Evolutionary conservation across 2,113 vertebrate genomes (phyloP), one percentile per base, ranked within the genome.

Genomic region (Mola mola): DNA sequence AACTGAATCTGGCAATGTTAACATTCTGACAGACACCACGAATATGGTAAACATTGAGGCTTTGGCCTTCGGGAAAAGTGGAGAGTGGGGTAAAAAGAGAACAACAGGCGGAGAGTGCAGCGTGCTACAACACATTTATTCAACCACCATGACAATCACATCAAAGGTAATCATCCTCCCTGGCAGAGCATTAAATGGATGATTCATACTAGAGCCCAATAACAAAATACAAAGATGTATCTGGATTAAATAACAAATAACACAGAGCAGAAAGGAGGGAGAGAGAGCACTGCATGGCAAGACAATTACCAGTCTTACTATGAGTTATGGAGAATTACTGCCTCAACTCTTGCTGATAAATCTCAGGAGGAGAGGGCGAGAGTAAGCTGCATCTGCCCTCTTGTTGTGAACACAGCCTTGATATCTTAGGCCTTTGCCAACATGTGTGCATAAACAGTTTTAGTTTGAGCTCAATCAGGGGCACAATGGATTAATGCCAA

Each of bases 271-370:
- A 57, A 52, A 42, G 38, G 59, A 29, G 52, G 42, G 10, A 9
- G 40, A 28, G 40, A 22, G 28, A 57, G 13, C 40, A n/a, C 24
- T 13, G 64, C 20, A 17, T 73, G 56, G 66, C 24, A 72, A 66
- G 72, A 81, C 71, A 65, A 84, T 83, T 85, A 82, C 70, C 47
- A 76, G 61, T 79, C 50, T 47, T 72, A 73, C 82, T 42, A 83
- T 79, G 75, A 70, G 60, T 61, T 46, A 43, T 60, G 53, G 55
- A 74, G 63, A 83, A 76, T 67, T 63, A 85, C 70, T 52, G 66
- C 66, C 24, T 82, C 59, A 46, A 61, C 69, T 75, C 17, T 53
- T 62, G 67, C 21, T 77, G 66, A 75, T 78, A 66, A 70, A 81
- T 65, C 47, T 75, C 69, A 52, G 11, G n/a, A 37, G 40, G 46